Conservation (phyloP, 2,797 vertebrate species). For the Bradypus variegatus region DNA sequence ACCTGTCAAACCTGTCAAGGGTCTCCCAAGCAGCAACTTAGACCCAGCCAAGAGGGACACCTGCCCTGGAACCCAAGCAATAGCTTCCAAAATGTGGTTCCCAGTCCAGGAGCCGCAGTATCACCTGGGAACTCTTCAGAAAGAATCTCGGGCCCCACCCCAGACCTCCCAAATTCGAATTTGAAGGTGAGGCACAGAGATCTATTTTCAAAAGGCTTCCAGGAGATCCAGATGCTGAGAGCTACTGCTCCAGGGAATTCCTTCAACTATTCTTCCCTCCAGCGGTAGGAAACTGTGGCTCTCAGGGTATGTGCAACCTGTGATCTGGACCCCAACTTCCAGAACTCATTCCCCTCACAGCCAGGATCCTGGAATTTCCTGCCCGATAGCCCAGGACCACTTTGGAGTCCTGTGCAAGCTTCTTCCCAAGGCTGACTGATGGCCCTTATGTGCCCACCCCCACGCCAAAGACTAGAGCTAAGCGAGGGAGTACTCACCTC, state of each 20-base stretch:
- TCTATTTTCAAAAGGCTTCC: not conserved
- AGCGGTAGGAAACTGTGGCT: not conserved
- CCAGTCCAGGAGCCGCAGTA: not conserved
- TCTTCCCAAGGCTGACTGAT: not conserved
- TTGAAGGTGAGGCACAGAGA: not conserved
- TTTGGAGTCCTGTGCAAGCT: not conserved
- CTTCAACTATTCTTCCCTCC: not conserved
- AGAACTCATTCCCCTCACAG: not conserved
- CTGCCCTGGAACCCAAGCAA: not conserved
- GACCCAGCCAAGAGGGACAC: not conserved
- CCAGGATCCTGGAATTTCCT: not conserved
- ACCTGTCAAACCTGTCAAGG: not conserved
- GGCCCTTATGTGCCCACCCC: fast-evolving
- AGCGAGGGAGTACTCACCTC: not conserved
- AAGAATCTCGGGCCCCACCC: not conserved
- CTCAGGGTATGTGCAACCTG: too few relatives aligned
- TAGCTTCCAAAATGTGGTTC: not conserved
- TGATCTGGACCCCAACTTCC: not conserved
- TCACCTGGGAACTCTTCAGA: not conserved
- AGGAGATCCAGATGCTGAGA: not conserved
- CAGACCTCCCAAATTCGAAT: not conserved
- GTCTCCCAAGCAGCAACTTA: not conserved
- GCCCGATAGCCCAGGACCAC: not conserved
- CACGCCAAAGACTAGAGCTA: not conserved
- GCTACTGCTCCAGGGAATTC: not conserved